phyloP scores from a whole-genome alignment of 1,140 invertebrate species.

The Heliconius eleuchia region DNA sequence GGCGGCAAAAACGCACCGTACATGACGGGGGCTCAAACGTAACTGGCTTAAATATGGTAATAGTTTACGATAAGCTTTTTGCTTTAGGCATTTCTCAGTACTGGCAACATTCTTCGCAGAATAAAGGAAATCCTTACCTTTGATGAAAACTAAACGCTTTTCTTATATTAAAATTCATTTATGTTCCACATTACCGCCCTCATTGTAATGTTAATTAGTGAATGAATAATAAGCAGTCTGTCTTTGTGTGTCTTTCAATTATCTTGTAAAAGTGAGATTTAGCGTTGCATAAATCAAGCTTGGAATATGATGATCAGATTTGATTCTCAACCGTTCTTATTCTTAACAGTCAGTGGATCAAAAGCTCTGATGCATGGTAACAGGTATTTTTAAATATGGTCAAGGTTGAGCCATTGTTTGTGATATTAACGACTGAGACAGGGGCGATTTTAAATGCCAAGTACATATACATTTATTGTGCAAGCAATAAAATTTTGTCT shows the following conservation, averaged over 20 bases:
- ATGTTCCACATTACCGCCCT: background rate
- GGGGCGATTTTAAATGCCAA: conserved; percentile 25
- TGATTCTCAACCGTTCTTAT: background rate
- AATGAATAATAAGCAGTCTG: conserved; percentile 8
- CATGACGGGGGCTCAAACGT: conserved; percentile 19
- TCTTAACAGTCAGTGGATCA: conserved; percentile 1
- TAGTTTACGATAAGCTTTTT: conserved; percentile 34
- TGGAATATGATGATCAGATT: background rate
- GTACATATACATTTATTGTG: conserved; percentile 28
- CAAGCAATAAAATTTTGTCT: conserved; percentile 20
- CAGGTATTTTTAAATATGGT: conserved; percentile 36
- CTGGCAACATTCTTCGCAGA: conserved; percentile 31
- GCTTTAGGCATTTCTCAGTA: conserved; percentile 32
- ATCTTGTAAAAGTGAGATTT: conserved; percentile 15
- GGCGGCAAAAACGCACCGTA: background rate
- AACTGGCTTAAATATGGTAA: conserved; percentile 34
- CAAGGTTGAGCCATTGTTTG: conserved; percentile 33
- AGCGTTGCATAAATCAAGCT: conserved; percentile 3
- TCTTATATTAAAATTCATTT: conserved; percentile 6
- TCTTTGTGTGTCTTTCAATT: conserved; percentile 17
- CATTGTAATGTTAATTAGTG: conserved; percentile 14
- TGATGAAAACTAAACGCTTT: conserved; percentile 20
- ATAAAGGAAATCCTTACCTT: conserved; percentile 25
- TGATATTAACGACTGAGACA: conserved; percentile 25
- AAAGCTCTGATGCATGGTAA: conserved; percentile 21